Conservation (phyloP, 2,797 vertebrate genomes). For the Myotis planiceps region DNA sequence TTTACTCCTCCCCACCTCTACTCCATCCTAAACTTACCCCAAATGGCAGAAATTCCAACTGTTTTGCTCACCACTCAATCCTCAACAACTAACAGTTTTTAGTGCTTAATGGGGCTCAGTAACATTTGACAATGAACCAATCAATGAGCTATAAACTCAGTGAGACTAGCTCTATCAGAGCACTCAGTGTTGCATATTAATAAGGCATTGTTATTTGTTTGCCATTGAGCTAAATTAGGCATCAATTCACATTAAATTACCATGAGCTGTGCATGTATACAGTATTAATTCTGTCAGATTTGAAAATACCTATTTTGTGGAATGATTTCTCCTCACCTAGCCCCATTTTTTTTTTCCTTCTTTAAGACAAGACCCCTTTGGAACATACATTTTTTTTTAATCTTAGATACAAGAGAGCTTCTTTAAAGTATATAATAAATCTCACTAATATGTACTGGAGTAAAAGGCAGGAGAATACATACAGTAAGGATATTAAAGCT, state of each 20-base stretch:
- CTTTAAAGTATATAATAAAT: constrained; percentile 18
- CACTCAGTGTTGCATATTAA: background rate
- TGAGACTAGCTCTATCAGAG: background rate
- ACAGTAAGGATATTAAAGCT: background rate
- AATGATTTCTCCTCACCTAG: background rate
- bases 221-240: background rate
- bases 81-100: background rate
- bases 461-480: background rate
- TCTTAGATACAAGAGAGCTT: background rate
- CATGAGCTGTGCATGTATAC: background rate
- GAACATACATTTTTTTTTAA: background rate
- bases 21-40: background rate
- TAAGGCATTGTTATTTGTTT: background rate
- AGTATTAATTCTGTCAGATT: background rate
- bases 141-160: background rate
- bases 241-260: background rate
- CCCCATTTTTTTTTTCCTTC: background rate
- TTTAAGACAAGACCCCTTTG: background rate
- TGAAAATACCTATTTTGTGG: constrained; percentile 5
- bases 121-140: background rate
- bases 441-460: background rate
- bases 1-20: background rate
- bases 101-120: background rate
- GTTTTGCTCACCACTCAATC: background rate
- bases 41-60: background rate